These are phyloP conservation scores for Rhynchomys soricoides DNA, from an alignment of 2,113 vertebrate genomes.

Conservation along the genomic window DNA sequence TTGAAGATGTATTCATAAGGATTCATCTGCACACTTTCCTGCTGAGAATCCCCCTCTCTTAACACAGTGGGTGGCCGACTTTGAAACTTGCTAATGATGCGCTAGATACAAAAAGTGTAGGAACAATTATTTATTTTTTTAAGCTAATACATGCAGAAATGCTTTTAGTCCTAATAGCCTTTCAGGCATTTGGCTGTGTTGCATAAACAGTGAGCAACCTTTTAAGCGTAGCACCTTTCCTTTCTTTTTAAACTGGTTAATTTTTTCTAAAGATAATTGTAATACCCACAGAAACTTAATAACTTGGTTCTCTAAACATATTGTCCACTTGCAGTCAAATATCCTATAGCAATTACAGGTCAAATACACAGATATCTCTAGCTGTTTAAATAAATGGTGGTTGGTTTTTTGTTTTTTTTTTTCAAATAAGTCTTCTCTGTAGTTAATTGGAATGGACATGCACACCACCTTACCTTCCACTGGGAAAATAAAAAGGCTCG, in stretches of 20 bases:
- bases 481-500: conserved; percentile 27
- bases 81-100: conserved; percentile 81
- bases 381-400: neutral
- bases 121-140: conserved; percentile 74
- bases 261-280: conserved; percentile 61
- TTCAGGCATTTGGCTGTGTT: conserved; percentile 61
- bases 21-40: conserved; percentile 77
- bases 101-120: conserved; percentile 58
- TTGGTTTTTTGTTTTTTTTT: conserved; percentile 39
- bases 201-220: conserved; percentile 66
- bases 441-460: neutral
- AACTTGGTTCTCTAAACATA: conserved; percentile 28
- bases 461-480: neutral
- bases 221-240: conserved; percentile 55
- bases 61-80: conserved; percentile 76
- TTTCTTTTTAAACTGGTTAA: conserved; percentile 64
- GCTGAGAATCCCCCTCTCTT: conserved; percentile 75
- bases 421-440: conserved; percentile 22
- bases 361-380: conserved; percentile 36
- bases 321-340: conserved; percentile 38
- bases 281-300: conserved; percentile 51
- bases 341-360: neutral
- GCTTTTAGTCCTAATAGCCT: conserved; percentile 69
- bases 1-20: conserved; percentile 82
- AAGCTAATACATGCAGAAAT: conserved; percentile 66